A percentile compares a stretch with the other conserved stretches of the same genome.
phyloP scores from a whole-genome alignment of 2,888 invertebrate species.

The Plebejus argus region DNA sequence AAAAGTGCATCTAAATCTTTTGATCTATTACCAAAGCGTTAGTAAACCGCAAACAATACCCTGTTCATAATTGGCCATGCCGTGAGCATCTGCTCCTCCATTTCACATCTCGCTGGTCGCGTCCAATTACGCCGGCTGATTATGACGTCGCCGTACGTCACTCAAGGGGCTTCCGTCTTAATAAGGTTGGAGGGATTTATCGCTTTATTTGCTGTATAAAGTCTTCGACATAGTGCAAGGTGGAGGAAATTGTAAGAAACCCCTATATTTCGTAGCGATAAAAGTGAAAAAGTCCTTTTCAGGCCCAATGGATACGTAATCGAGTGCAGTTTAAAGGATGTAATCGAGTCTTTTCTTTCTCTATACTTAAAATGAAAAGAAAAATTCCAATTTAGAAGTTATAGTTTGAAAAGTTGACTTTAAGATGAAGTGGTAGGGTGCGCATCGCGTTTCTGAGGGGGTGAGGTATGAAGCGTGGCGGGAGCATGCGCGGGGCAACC shows the following conservation, averaged over 20 bases:
- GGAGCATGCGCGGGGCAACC: too few species aligned
- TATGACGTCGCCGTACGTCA: conserved; percentile 7
- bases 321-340: too few species aligned
- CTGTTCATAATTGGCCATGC: neutral
- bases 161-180: conserved; percentile 7
- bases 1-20: neutral
- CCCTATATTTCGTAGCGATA: too few species aligned
- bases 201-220: neutral
- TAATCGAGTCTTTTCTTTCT: too few species aligned
- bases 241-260: too few species aligned
- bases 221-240: neutral
- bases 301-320: too few species aligned
- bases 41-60: neutral
- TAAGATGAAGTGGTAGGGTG: too few species aligned
- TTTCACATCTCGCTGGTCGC: conserved; percentile 13
- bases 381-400: too few species aligned
- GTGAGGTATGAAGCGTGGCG: too few species aligned
- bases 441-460: too few species aligned
- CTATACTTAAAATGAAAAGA: too few species aligned
- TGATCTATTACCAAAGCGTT: neutral
- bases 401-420: too few species aligned
- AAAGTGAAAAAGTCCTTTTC: neutral
- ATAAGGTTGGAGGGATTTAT: neutral
- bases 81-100: neutral
- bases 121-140: conserved; percentile 5